These are phyloP conservation scores for Lithophane leautieri DNA, from an alignment of 2,888 invertebrate genomes.

Conservation along the genomic window DNA sequence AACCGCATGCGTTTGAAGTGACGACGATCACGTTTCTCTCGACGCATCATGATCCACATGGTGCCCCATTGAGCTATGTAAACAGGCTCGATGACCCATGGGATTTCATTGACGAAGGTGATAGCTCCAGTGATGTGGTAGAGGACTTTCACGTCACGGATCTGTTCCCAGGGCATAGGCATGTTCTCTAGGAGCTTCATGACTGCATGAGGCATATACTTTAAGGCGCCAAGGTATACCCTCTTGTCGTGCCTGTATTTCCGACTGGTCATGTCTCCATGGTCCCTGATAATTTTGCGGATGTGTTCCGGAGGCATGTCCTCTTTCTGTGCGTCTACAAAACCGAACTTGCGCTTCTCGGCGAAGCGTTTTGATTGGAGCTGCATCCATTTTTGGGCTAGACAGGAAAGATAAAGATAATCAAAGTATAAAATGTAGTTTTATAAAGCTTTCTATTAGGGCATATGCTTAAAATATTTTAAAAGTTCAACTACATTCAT, in stretches of 20 bases:
- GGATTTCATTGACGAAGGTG: conserved; percentile 99
- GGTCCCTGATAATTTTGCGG: conserved; percentile 99
- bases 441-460: neutral
- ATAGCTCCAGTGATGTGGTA: conserved; percentile 99
- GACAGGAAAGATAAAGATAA: neutral
- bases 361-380: conserved; percentile 99
- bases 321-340: conserved; percentile 99
- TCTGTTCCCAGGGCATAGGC: conserved; percentile 99
- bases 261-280: conserved; percentile 99
- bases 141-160: conserved; percentile 98
- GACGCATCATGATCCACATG: conserved; percentile 99
- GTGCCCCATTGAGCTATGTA: conserved; percentile 99
- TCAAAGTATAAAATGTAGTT: neutral
- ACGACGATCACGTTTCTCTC: conserved; percentile 99
- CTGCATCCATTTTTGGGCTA: conserved; percentile 99
- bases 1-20: conserved; percentile 99
- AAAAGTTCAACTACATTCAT: neutral
- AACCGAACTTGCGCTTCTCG: conserved; percentile 99
- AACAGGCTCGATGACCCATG: conserved; percentile 99
- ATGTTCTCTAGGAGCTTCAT: conserved; percentile 99
- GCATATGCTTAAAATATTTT: neutral
- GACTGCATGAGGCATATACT: conserved; percentile 99
- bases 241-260: conserved; percentile 99
- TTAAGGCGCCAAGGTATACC: conserved; percentile 99
- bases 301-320: conserved; percentile 99